Percentiles rank a stretch among this genome's conserved stretches.
Conservation (phyloP, 2,797 vertebrate species). For the Tapera naevia region DNA sequence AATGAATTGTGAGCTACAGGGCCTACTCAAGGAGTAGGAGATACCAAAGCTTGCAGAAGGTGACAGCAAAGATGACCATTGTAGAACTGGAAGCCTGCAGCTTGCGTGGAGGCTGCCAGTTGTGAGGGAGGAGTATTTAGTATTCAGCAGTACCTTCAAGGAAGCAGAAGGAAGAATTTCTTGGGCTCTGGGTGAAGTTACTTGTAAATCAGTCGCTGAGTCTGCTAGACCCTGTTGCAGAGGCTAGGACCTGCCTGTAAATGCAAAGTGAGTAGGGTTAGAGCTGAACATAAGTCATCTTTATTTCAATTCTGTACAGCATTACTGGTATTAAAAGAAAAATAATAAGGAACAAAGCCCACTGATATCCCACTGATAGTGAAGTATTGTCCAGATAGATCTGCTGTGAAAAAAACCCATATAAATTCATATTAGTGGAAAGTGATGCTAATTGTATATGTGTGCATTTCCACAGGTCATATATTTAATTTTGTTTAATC, state of each 20-base stretch:
- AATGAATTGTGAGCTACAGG: background rate
- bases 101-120: background rate
- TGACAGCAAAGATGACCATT: background rate
- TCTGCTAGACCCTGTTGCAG: background rate
- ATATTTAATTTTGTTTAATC: background rate
- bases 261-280: background rate
- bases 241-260: background rate
- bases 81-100: background rate
- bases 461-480: background rate
- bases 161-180: background rate
- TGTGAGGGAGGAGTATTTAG: background rate
- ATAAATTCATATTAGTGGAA: background rate
- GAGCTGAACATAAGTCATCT: background rate
- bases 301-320: background rate
- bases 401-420: background rate
- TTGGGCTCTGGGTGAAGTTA: background rate
- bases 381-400: background rate
- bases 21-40: background rate
- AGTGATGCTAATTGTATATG: background rate
- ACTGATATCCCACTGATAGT: background rate
- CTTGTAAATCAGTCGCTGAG: background rate
- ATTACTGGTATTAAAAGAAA: background rate
- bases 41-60: background rate
- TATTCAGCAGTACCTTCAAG: background rate
- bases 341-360: background rate